Base-by-base conservation (phyloP, 2,888 invertebrate species). In the Tipula vernalis region DNA sequence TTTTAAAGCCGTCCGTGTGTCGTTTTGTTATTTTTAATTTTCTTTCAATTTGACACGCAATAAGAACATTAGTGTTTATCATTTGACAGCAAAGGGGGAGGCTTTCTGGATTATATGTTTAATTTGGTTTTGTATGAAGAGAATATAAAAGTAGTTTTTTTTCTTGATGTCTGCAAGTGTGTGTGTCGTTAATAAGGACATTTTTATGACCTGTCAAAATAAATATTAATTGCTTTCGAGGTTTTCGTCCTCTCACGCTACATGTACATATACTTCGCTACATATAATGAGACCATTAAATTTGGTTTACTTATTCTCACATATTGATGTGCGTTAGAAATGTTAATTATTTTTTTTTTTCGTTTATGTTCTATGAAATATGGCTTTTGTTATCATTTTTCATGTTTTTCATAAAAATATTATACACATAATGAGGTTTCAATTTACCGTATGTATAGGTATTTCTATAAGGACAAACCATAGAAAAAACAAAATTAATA, bases 21-120 rank as follows among this genome's bases (percentile, higher is more conserved):
- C 71, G 71, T 71, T 71, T 71, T 71, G 71, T 71, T 71, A 71
- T 71, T 71, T 71, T 71, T 71, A 71, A 71, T 71, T 71, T 71
- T 71, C 71, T 28, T 71, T 71, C 71, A 71, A 71, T 71, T 71
- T 71, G 71, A 71, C 71, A 71, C 71, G 71, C 71, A 71, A 71
- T 28, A 71, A 71, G 71, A 71, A 71, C 71, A 71, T 71, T 71
- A 71, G 71, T 71, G 71, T 71, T 71, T 10, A 71, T 71, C 71
- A 71, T 71, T 71, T 71, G 71, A 71, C 71, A 28, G 71, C 10
- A 18, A 71, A 71, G 71, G 28, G 28, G 71, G 71, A 6, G 71
- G 28, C n/a, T 15, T 51, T 71, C 28, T 71, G 71, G 71, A 71
- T 71, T 71, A 71, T 71, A 71, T 28, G 12, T 71, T 28, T 10